Percentiles rank a stretch among this genome's conserved stretches.
These are phyloP conservation scores for Pipra filicauda DNA, from an alignment of 2,113 vertebrate genomes.

Conservation along the genomic window DNA sequence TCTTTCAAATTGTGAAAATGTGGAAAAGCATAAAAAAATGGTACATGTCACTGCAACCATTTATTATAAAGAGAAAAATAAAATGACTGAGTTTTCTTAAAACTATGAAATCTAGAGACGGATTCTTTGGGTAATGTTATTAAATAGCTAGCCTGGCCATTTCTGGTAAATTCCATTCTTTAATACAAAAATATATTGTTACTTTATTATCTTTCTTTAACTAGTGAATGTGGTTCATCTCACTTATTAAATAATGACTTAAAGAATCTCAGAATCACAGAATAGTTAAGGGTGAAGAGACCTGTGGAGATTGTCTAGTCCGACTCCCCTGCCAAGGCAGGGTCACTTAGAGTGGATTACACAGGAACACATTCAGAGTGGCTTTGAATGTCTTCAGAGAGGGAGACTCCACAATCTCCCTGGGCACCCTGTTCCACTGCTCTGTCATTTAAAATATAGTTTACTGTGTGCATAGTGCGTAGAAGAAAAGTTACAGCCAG, in stretches of 20 bases:
- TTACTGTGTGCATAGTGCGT: not conserved
- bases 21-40: not conserved
- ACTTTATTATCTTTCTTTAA: not conserved
- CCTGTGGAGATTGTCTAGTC: no score
- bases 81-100: not conserved
- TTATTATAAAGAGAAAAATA: not conserved
- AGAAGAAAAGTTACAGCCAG: not conserved
- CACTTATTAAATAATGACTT: not conserved
- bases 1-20: constrained; percentile 24
- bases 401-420: not conserved
- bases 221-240: not conserved
- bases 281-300: not conserved
- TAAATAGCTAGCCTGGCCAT: not conserved
- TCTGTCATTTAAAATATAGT: not conserved
- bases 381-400: not conserved
- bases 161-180: not conserved
- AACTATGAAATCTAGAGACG: not conserved
- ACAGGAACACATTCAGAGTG: not conserved
- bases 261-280: not conserved
- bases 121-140: not conserved
- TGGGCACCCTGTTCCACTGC: no score
- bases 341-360: not conserved
- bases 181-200: not conserved
- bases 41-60: not conserved
- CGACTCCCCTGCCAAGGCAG: not conserved